phyloP scores from a whole-genome alignment of 1,140 invertebrate species.

The Hydropsyche tenuis region DNA sequence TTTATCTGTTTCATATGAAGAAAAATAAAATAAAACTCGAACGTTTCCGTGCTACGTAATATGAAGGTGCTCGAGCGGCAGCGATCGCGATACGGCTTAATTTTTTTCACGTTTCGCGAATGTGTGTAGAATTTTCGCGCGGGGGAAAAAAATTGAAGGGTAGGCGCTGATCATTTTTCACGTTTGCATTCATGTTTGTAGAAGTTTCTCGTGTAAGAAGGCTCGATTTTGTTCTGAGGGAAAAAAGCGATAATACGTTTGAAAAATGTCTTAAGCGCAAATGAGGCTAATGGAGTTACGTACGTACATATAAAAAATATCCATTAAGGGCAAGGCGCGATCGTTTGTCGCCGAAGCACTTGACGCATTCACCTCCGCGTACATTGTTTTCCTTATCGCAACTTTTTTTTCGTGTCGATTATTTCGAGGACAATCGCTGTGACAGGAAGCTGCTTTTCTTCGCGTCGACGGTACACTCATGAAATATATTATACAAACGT shows the following conservation, averaged over 20 bases:
- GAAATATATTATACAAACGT: too few species aligned
- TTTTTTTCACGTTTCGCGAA: too few species aligned
- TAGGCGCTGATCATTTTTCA: slow-evolving; percentile 22
- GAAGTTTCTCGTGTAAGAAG: neutral
- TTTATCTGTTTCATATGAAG: too few species aligned
- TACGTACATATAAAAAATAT: slow-evolving; percentile 9
- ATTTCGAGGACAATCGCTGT: too few species aligned
- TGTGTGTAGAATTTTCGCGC: neutral
- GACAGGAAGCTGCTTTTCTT: too few species aligned
- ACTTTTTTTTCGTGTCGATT: neutral
- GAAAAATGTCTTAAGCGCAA: slow-evolving; percentile 27
- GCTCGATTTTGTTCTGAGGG: neutral
- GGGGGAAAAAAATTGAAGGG: neutral
- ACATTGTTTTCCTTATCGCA: slow-evolving; percentile 15
- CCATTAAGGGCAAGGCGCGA: slow-evolving; percentile 5
- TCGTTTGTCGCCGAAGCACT: slow-evolving; percentile 14
- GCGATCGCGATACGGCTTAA: too few species aligned
- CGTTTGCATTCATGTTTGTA: slow-evolving; percentile 17
- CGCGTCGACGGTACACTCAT: too few species aligned
- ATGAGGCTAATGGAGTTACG: slow-evolving; percentile 21
- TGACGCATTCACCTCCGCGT: slow-evolving; percentile 13
- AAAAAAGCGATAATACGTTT: slow-evolving; percentile 22
- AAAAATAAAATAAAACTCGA: too few species aligned
- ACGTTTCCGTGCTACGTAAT: too few species aligned
- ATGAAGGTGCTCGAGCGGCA: too few species aligned